Evolutionary conservation across 1,140 invertebrate species (phyloP).

Genomic region (Campoletis sonorensis): DNA sequence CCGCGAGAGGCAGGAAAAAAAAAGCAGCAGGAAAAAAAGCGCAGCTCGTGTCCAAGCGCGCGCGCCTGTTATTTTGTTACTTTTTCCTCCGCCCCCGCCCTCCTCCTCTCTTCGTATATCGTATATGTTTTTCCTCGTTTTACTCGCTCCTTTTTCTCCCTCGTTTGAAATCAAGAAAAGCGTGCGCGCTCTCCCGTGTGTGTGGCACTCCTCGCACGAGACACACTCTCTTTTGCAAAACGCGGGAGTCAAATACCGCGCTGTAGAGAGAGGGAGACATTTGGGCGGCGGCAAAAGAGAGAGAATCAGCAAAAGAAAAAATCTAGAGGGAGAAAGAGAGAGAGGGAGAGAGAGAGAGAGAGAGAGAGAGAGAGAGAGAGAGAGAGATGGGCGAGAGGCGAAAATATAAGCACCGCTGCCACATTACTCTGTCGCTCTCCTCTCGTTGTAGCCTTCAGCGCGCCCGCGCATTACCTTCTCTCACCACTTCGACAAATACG

Average conservation of each 20-base stretch:
- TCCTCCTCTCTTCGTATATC: too few relatives aligned
- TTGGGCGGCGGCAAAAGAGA: slow-evolving; percentile 3
- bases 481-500: slow-evolving; percentile 62
- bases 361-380: slow-evolving; percentile 41
- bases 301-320: slow-evolving; percentile 9
- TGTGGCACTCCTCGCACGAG: slow-evolving; percentile 15
- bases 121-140: neutral
- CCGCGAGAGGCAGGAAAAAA: too few relatives aligned
- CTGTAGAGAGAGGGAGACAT: neutral
- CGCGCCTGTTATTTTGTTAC: too few relatives aligned
- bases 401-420: slow-evolving; percentile 52
- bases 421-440: neutral
- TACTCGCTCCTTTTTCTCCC: neutral
- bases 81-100: too few relatives aligned
- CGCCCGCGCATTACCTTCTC: slow-evolving; percentile 62
- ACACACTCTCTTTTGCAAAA: slow-evolving; percentile 34
- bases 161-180: neutral
- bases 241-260: slow-evolving; percentile 37
- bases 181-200: slow-evolving; percentile 18
- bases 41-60: too few relatives aligned
- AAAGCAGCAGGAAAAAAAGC: too few relatives aligned
- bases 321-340: slow-evolving; percentile 32
- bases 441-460: slow-evolving; percentile 55
- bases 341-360: slow-evolving; percentile 19
- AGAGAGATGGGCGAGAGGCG: slow-evolving; percentile 39